phyloP scores from a whole-genome alignment of 2,888 invertebrate species.

The Mayetiola destructor region DNA sequence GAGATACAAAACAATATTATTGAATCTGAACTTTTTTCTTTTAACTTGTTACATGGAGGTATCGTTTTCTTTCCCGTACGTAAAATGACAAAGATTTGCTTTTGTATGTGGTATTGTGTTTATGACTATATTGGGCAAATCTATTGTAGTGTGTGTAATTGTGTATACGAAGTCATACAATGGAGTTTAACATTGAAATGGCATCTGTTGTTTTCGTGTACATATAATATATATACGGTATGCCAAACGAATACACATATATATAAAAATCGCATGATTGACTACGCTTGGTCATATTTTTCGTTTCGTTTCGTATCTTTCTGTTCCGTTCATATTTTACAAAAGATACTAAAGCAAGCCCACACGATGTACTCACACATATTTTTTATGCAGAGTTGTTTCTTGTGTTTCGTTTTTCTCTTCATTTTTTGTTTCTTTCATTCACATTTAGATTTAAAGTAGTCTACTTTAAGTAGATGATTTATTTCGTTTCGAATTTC shows the following conservation, averaged over 20 bases:
- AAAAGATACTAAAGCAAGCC: not conserved
- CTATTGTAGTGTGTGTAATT: not conserved
- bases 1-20: not conserved
- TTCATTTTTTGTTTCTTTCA: not conserved
- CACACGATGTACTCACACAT: not conserved
- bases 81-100: not conserved
- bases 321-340: not conserved
- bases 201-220: not conserved
- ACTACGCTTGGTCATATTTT: not conserved
- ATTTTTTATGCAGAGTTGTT: not conserved
- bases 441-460: not conserved
- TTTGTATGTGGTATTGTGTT: not conserved
- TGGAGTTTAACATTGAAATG: not conserved
- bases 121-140: slow-evolving; percentile 3
- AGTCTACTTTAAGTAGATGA: not conserved
- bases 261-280: not conserved
- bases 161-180: not conserved
- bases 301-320: not conserved
- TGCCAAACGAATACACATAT: not conserved
- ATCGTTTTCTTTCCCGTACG: not conserved
- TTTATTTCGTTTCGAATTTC: not conserved
- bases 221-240: not conserved
- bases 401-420: not conserved
- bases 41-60: not conserved
- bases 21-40: not conserved